Evolutionary conservation across 2,113 vertebrate species (phyloP), one percentile per base, ranked within the genome.

Genomic region (Blennius ocellaris): DNA sequence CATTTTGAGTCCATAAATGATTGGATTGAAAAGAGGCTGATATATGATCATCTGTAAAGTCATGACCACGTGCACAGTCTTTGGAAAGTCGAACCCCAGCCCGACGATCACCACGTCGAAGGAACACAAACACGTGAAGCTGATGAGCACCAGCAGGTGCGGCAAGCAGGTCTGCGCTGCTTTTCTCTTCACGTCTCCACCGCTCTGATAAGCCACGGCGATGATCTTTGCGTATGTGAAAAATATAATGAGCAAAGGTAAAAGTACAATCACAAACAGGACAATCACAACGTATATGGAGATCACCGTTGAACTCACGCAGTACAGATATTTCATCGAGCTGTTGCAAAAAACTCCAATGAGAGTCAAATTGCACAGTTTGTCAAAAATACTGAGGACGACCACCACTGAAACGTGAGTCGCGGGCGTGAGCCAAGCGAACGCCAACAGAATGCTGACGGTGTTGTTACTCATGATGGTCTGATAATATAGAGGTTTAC

Each of bases 401-500:
- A 36, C 8, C 21, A 73, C 5, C 0, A 47, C 54, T 7, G 52
- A 7, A 1, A 68, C 5, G 11, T 78, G 54, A 60, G 16, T 7
- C 8, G 67, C 43, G 7, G 87, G 82, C 0, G 76, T 0, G 40
- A 81, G 0, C 87, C 84, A 89, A 5, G 87, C 59, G 0, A 68
- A 39, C 3, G 11, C 5, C 16, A 89, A 1, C 0, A 73, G 14
- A 5, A 67, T 3, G 3, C 1, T 43, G 8, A 85, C 52, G 0
- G 30, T 78, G 0, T 7, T 49, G 52, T 45, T 83, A 0, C 6
- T 79, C 86, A 87, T 80, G 8, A 75, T 74, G 7, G 8, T 37
- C 43, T 50, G n/a, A 69, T 87, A 87, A 11, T 77, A 76, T 43
- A 87, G 69, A 38, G 85, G 85, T 45, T 80, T 80, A 45, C 85